Evolutionary conservation across 2,113 vertebrate species (phyloP).

Genomic region (Ophiodon elongatus): DNA sequence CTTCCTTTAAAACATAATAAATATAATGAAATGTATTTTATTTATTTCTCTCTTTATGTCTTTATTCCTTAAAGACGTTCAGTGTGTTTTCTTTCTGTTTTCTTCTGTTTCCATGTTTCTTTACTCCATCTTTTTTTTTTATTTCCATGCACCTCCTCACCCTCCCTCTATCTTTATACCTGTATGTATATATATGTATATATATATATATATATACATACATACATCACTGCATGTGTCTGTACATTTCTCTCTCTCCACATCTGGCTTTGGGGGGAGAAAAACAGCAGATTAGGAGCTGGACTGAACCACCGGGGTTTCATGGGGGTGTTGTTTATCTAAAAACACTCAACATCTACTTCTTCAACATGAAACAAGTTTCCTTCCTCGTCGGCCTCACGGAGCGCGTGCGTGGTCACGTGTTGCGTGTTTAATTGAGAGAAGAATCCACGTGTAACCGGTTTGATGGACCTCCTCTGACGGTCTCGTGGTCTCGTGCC

Average conservation of each 20-base stretch:
- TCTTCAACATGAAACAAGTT: rapidly evolving
- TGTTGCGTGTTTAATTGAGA: rapidly evolving
- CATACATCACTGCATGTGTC: slow-evolving; percentile 6
- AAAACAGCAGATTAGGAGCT: slow-evolving; percentile 70
- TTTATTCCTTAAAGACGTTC: neutral
- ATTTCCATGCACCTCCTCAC: slow-evolving; percentile 12
- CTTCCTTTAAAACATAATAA: too few species aligned
- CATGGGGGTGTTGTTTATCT: neutral
- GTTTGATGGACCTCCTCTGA: neutral
- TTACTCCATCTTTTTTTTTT: neutral
- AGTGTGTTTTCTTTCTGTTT: too few species aligned
- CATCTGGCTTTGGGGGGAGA: slow-evolving; percentile 73
- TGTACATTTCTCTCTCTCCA: slow-evolving; percentile 48
- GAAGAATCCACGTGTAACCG: rapidly evolving
- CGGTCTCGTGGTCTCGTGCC: rapidly evolving
- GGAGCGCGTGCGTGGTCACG: too few species aligned
- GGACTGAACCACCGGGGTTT: slow-evolving; percentile 24
- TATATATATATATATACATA: too few species aligned
- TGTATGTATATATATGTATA: too few species aligned
- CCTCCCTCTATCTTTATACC: neutral
- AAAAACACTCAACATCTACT: rapidly evolving
- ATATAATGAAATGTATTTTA: too few species aligned
- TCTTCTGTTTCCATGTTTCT: neutral
- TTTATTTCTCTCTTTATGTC: too few species aligned
- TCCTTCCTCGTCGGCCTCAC: too few species aligned